phyloP scores from a whole-genome alignment of 2,888 invertebrate species.

The Herminia tarsipennalis region DNA sequence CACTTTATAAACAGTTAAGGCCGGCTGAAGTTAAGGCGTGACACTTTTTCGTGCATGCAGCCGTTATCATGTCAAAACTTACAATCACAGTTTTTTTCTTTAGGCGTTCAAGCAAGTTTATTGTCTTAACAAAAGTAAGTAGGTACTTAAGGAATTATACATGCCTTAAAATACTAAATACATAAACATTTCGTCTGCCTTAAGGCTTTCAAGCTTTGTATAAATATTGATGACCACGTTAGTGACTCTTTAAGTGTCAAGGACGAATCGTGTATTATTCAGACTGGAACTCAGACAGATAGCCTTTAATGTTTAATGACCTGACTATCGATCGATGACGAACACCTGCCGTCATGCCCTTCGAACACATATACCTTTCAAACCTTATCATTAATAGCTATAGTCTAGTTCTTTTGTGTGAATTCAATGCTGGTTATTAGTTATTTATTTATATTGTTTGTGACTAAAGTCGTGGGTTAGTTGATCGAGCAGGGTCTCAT shows the following conservation, averaged over 20 bases:
- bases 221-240: constrained; percentile 25
- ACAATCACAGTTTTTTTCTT: too few species aligned
- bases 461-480: too few species aligned
- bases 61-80: too few species aligned
- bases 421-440: too few species aligned
- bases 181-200: not conserved
- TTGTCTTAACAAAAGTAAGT: too few species aligned
- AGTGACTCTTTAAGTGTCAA: constrained; percentile 57
- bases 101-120: too few species aligned
- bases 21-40: too few species aligned
- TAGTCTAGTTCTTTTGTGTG: constrained; percentile 20
- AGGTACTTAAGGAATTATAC: not conserved
- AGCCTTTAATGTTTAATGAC: constrained; percentile 76
- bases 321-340: constrained; percentile 64
- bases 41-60: too few species aligned
- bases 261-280: constrained; percentile 61
- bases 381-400: constrained; percentile 45
- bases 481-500: too few species aligned
- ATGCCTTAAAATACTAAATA: not conserved
- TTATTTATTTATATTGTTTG: too few species aligned
- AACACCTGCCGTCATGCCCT: constrained; percentile 52
- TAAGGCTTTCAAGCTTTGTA: not conserved
- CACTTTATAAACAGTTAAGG: too few species aligned
- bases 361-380: constrained; percentile 43
- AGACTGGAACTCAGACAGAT: constrained; percentile 67